Conservation (phyloP, 2,888 invertebrate genomes). For the Dynastes hyllus region DNA sequence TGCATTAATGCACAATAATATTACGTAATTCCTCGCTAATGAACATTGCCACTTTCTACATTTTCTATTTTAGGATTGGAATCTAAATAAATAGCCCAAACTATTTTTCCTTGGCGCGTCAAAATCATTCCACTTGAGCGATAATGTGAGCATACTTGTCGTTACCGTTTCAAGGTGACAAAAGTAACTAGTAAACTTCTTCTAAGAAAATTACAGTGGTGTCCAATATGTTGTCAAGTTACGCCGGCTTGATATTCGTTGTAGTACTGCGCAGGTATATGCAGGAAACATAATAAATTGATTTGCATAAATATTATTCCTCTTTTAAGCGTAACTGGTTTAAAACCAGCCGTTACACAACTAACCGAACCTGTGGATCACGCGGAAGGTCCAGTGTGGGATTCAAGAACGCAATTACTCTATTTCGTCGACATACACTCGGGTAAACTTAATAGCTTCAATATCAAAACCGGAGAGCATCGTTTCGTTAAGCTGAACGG, state of each 20-base stretch:
- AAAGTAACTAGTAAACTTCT: no score
- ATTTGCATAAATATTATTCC: not conserved
- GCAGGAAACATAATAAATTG: not conserved
- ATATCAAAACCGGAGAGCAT: slow-evolving; percentile 65
- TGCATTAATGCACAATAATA: no score
- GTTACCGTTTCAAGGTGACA: no score
- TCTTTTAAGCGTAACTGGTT: not conserved
- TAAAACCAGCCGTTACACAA: slow-evolving; percentile 53
- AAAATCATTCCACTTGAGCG: no score
- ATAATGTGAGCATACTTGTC: no score
- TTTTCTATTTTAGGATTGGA: no score
- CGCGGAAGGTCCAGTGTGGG: slow-evolving; percentile 74
- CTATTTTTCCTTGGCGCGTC: no score
- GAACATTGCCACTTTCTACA: no score
- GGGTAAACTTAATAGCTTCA: slow-evolving; percentile 68
- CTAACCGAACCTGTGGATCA: slow-evolving; percentile 64
- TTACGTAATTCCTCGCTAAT: no score
- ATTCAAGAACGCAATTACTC: slow-evolving; percentile 67
- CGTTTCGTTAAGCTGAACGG: slow-evolving; percentile 59
- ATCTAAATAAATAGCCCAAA: no score
- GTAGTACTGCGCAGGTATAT: slow-evolving; percentile 9
- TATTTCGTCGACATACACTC: slow-evolving; percentile 72
- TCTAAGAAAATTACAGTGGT: no score
- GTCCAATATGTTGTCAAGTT: not conserved
- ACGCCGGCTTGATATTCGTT: not conserved